Base-by-base conservation (phyloP, 2,888 invertebrate species). In the Pristionchus entomophagus region DNA sequence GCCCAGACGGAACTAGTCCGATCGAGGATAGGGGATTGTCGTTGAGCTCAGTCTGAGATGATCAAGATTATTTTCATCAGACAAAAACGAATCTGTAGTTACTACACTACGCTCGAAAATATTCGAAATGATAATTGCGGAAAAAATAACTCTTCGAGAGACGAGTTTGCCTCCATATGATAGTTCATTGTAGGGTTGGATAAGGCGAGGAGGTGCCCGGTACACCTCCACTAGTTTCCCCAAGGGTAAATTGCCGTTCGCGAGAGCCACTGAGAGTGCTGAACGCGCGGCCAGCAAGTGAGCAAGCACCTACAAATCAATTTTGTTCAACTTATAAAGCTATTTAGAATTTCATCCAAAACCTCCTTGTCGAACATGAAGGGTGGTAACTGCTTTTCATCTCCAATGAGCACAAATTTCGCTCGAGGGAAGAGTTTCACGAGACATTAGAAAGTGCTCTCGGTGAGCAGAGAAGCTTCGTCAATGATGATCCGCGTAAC, bases 401-500 rank as follows among this genome's bases (percentile, higher is more conserved):
- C 78, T 51, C 78, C 78, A 12, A 51, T 80, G 19, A 80, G 51
- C 1, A 80, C 51, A 29, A 80, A 80, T 49, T 51, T 80, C 2
- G 78, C 78, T 0, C n/a, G 38, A 0, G 78, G 78, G 29, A 80
- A 80, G 78, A 53, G 51, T 80, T 51, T 22, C 14, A 80, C 35
- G 51, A 80, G 51, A 2, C 49, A 80, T 32, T 80, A 80, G 78
- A 80, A 80, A 0, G 78, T 80, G 32, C 38, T 41, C 41, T 80
- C 78, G n/a, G 78, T 80, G 32, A 80, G 78, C 6, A 80, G 78
- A 32, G 78, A 80, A 14, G 78, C 51, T 32, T 80, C 78, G 32
- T 80, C 78, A 19, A 80, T 80, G 1, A 80, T 29, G 0, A 80
- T 26, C 17, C 78, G 45, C 0, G 73, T 73, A 1, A 73, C 73